Conservation (phyloP, 2,888 invertebrate genomes). For the Rhabditoides inermis region DNA sequence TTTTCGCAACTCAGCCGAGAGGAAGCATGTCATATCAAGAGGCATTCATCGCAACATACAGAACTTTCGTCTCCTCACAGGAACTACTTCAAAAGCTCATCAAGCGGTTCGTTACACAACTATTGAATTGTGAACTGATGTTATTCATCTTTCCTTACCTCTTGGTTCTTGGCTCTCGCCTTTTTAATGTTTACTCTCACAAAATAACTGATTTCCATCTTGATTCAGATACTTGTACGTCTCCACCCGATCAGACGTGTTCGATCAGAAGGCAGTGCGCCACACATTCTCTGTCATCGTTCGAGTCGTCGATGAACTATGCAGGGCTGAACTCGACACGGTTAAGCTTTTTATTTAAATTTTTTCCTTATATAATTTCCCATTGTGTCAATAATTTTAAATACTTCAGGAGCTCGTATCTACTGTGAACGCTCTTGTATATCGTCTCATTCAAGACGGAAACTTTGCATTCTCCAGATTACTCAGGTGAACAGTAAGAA, state of each 20-base stretch:
- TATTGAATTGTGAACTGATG: too few relatives aligned
- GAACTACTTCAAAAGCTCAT: conserved; percentile 46
- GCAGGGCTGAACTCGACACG: conserved; percentile 33
- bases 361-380: too few relatives aligned
- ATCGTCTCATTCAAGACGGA: conserved; percentile 80
- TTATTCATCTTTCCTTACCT: too few relatives aligned
- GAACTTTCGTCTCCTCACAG: conserved; percentile 39
- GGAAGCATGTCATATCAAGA: conserved; percentile 76
- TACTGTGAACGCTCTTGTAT: conserved; percentile 77
- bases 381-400: too few relatives aligned
- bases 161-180: too few relatives aligned
- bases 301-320: conserved; percentile 82
- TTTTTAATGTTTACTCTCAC: not conserved
- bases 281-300: conserved; percentile 86
- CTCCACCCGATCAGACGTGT: conserved; percentile 19
- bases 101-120: conserved; percentile 20
- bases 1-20: conserved; percentile 75
- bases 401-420: conserved; percentile 28
- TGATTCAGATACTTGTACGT: conserved; percentile 40
- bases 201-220: not conserved
- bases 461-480: conserved; percentile 74
- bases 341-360: too few relatives aligned
- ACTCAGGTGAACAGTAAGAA: conserved; percentile 21
- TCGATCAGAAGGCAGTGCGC: conserved; percentile 67
- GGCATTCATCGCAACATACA: conserved; percentile 91